Evolutionary conservation across 2,888 invertebrate species (phyloP), one percentile per base, ranked within the genome.

Genomic region (Platerodrilus igneus): DNA sequence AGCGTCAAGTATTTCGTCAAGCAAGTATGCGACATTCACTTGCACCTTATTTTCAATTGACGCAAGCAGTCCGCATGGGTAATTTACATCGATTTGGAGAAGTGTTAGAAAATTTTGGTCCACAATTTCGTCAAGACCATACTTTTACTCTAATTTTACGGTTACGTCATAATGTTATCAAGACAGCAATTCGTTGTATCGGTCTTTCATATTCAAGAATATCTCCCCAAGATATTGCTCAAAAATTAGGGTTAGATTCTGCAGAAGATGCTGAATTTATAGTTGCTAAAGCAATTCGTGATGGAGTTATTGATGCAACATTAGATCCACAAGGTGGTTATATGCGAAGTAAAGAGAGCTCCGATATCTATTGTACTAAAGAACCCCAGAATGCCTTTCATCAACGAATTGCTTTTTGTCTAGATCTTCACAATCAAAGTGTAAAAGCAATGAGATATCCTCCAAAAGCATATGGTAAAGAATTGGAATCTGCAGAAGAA

Each of bases 401-500:
- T 72, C 90, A 96, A 66, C 81, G 97, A 56, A 96, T 97, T 58
- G 87, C 89, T 2, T 99, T 99, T 68, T 99, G 99, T 62, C 75
- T 99, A 50, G 94, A 97, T 68, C 78, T 99, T 52, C 96, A 99
- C 64, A 97, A 99, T 69, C 95, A 96, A 70, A 96, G 96, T 69
- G 96, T 99, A 44, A 99, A 95, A 69, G 97, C 99, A 0, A 96
- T 99, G 94, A 81, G 99, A 52, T 99, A 96, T 72, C 99, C 99
- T 11, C 96, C 96, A 1, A 97, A 97, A 64, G 93, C 96, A 0
- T 97, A 97, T 72, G 96, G 96, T 11, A 94, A 95, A 63, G 96
- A 97, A 66, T 73, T 97, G 43, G 99, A 99, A 68, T 94, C 93
- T 55, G 95, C 95, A 9, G 95, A 95, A 70, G 95, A 96, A 60